A percentile compares a stretch with the other conserved stretches of the same genome.
These are phyloP conservation scores for Smutsia gigantea DNA, from an alignment of 2,797 vertebrate species.

Conservation along the genomic window DNA sequence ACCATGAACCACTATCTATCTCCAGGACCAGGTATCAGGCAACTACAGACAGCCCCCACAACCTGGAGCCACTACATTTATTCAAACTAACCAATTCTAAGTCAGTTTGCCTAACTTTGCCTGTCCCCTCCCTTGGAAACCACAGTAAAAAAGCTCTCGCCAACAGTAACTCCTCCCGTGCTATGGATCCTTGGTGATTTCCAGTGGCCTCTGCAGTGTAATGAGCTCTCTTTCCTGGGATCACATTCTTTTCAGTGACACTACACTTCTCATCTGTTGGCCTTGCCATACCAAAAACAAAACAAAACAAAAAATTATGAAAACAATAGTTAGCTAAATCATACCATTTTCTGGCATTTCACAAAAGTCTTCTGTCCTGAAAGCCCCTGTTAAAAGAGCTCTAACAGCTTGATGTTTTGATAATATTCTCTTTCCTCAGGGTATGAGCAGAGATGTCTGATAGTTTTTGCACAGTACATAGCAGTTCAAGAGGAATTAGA, in stretches of 20 bases:
- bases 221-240: background rate
- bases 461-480: background rate
- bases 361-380: background rate
- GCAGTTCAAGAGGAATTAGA: background rate
- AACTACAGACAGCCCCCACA: background rate
- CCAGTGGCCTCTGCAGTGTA: fast-evolving
- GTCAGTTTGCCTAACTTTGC: background rate
- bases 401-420: background rate
- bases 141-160: background rate
- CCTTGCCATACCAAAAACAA: background rate
- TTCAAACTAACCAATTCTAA: background rate
- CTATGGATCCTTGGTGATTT: background rate
- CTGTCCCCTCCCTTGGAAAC: background rate
- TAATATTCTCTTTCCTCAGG: background rate
- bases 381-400: background rate
- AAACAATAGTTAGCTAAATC: constrained; percentile 4
- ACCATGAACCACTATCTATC: fast-evolving
- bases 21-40: background rate
- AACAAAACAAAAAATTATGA: background rate
- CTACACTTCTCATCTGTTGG: background rate
- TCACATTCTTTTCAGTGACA: background rate
- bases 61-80: background rate
- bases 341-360: constrained; percentile 10
- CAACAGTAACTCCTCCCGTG: background rate
- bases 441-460: background rate